Evolutionary conservation across 2,797 vertebrate genomes (phyloP).

Genomic region (Phalanger gymnotis): DNA sequence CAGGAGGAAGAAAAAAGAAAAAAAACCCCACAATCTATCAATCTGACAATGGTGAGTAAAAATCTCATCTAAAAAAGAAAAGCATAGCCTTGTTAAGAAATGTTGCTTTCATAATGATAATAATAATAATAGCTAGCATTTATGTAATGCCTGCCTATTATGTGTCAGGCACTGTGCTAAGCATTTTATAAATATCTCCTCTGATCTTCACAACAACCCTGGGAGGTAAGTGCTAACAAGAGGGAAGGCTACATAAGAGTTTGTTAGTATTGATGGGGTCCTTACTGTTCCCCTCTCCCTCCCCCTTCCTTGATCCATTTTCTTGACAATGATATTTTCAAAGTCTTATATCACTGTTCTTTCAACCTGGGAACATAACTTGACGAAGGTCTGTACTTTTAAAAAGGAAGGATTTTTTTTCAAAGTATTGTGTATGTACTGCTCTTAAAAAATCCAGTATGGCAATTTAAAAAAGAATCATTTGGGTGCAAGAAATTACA

Average conservation of each 20-base stretch:
- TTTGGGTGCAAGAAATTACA: not conserved
- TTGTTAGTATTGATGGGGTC: not conserved
- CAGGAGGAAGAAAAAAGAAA: not conserved
- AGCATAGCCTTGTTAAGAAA: not conserved
- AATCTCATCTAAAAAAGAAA: not conserved
- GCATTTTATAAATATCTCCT: not conserved
- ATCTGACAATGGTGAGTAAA: slow-evolving; percentile 1
- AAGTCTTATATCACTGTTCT: not conserved
- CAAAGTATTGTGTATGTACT: not conserved
- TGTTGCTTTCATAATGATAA: not conserved
- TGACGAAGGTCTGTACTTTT: not conserved
- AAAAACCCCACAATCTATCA: not conserved
- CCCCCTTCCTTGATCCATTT: not conserved
- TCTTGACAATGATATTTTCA: not conserved
- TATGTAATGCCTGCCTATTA: not conserved
- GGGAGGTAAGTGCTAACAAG: not conserved
- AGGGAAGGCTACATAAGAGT: not conserved
- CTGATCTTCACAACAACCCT: not conserved
- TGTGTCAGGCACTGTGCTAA: not conserved
- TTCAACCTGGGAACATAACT: not conserved
- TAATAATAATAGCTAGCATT: not conserved
- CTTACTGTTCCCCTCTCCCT: not conserved
- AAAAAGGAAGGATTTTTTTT: not conserved
- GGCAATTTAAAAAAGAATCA: not conserved
- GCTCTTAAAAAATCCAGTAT: not conserved